Conservation (phyloP, 2,888 invertebrate species). For the Abrostola triplasia region DNA sequence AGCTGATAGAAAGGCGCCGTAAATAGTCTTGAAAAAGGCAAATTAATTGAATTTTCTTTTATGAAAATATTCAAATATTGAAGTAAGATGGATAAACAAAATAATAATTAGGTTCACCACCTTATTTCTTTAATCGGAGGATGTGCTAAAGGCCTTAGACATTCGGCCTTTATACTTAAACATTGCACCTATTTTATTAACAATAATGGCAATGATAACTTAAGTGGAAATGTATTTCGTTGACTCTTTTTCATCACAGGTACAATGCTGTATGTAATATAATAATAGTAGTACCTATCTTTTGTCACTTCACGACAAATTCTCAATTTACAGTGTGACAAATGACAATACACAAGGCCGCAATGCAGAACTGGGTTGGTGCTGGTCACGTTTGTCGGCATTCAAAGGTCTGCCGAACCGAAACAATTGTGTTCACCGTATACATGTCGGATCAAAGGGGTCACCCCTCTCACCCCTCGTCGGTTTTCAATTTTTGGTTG, state of each 20-base stretch:
- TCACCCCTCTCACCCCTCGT: slow-evolving; percentile 9
- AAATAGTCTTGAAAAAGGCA: slow-evolving; percentile 15
- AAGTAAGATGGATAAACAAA: no score
- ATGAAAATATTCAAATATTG: no score
- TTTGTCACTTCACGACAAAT: neutral
- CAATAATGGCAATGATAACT: no score
- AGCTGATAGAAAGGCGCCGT: neutral
- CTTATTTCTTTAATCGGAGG: no score
- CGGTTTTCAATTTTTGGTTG: neutral
- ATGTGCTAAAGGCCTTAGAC: no score
- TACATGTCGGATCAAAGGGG: slow-evolving; percentile 26
- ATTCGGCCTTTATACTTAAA: no score
- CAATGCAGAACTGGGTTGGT: slow-evolving; percentile 49
- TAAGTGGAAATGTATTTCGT: no score
- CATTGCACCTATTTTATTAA: no score
- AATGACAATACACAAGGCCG: slow-evolving; percentile 38
- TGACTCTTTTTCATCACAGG: no score
- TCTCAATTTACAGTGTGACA: slow-evolving; percentile 8
- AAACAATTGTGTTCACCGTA: slow-evolving; percentile 34
- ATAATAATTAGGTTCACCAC: no score
- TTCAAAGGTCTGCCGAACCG: slow-evolving; percentile 31
- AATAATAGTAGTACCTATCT: no score
- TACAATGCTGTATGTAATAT: no score
- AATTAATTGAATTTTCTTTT: neutral
- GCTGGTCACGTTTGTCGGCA: slow-evolving; percentile 37